Evolutionary conservation across 2,888 invertebrate genomes (phyloP).

Genomic region (Ypsolopha sequella): DNA sequence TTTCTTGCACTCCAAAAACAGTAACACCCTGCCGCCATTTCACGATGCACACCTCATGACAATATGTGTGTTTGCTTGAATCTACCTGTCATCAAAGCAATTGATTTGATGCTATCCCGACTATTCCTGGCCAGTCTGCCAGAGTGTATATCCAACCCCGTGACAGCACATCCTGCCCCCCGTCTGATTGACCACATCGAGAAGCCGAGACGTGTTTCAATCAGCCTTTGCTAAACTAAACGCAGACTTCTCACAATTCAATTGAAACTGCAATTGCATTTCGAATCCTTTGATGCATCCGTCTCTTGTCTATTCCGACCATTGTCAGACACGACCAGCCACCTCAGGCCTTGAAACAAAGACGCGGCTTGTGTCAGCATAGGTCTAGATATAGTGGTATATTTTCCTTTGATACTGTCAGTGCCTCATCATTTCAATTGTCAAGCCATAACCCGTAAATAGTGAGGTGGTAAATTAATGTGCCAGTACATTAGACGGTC

Average conservation of each 20-base stretch:
- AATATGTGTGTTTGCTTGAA: too few relatives aligned
- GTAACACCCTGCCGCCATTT: background rate
- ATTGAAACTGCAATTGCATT: slow-evolving; percentile 65
- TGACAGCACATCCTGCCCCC: background rate
- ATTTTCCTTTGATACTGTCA: slow-evolving; percentile 40
- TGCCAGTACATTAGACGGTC: slow-evolving; percentile 61
- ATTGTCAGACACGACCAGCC: slow-evolving; percentile 45
- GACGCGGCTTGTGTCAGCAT: slow-evolving; percentile 18
- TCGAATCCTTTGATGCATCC: slow-evolving; percentile 67
- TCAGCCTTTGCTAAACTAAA: slow-evolving; percentile 52
- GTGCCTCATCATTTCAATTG: slow-evolving; percentile 62
- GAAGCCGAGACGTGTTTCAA: slow-evolving; percentile 52
- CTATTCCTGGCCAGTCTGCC: too few relatives aligned
- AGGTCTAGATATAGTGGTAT: slow-evolving; percentile 29
- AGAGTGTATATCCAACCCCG: too few relatives aligned
- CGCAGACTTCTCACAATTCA: slow-evolving; percentile 64
- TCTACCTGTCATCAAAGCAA: too few relatives aligned
- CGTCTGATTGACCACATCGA: background rate
- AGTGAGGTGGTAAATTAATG: slow-evolving; percentile 66
- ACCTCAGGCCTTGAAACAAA: slow-evolving; percentile 25
- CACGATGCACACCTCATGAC: background rate
- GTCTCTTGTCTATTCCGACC: slow-evolving; percentile 66
- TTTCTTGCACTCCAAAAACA: background rate
- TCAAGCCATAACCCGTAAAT: slow-evolving; percentile 60
- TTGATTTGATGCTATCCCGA: too few relatives aligned